A percentile compares a stretch with the other conserved stretches of the same genome.
phyloP scores from a whole-genome alignment of 1,140 invertebrate genomes.

The Ctenoplectra terminalis region DNA sequence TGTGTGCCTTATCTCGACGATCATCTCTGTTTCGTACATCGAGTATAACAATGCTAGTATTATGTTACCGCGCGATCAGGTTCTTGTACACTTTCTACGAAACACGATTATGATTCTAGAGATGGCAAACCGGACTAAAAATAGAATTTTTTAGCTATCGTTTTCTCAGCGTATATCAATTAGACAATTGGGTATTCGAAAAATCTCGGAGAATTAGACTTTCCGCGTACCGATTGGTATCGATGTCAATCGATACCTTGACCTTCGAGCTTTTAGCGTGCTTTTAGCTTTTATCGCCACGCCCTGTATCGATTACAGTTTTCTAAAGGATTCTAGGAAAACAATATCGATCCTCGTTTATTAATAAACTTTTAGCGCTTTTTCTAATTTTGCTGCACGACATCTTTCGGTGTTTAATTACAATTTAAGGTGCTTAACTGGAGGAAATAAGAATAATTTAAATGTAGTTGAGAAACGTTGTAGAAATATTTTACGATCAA shows the following conservation, averaged over 20 bases:
- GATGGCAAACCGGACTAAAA: too few species aligned
- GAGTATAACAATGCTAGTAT: background rate
- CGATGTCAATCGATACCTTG: background rate
- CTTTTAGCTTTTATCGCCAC: constrained; percentile 35
- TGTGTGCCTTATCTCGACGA: constrained; percentile 10
- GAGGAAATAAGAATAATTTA: too few species aligned
- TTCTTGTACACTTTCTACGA: background rate
- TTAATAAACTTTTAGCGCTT: background rate
- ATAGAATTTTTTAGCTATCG: too few species aligned
- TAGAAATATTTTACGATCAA: too few species aligned
- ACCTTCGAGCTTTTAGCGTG: constrained; percentile 9
- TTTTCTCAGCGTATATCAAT: too few species aligned
- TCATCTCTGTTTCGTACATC: background rate
- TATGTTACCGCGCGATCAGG: background rate
- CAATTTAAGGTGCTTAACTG: too few species aligned
- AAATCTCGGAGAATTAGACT: background rate
- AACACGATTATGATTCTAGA: background rate
- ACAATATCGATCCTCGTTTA: background rate
- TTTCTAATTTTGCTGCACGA: too few species aligned
- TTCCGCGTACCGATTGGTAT: background rate
- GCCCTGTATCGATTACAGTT: constrained; percentile 17
- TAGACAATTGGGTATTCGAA: background rate
- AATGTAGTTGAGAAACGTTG: too few species aligned
- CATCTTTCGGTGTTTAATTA: too few species aligned
- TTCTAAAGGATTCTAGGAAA: background rate